A percentile compares a stretch with the other conserved stretches of the same genome.
Evolutionary conservation across 2,113 vertebrate genomes (phyloP).

Genomic region (Coryphaenoides rupestris): DNA sequence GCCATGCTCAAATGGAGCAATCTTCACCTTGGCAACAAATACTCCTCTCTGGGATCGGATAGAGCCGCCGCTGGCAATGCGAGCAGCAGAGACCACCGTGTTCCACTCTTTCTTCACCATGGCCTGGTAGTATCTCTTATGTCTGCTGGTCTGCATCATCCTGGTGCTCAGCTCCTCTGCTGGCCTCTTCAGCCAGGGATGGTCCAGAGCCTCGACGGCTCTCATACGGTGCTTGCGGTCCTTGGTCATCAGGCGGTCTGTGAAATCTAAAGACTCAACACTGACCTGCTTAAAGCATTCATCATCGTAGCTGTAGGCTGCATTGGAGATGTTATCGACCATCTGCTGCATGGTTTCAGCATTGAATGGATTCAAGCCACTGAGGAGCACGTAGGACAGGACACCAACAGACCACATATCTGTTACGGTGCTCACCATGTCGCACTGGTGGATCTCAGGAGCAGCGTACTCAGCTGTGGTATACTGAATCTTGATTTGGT

Average conservation of each 20-base stretch:
- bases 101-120: slow-evolving; percentile 92
- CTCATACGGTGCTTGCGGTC: slow-evolving; percentile 95
- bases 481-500: slow-evolving; percentile 90
- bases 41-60: slow-evolving; percentile 90
- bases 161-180: slow-evolving; percentile 82
- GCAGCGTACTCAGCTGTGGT: slow-evolving; percentile 90
- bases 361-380: slow-evolving; percentile 92
- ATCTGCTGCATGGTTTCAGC: slow-evolving; percentile 97
- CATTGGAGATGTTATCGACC: slow-evolving; percentile 93
- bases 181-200: slow-evolving; percentile 86
- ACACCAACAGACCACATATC: slow-evolving; percentile 98
- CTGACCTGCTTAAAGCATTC: slow-evolving; percentile 90
- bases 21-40: slow-evolving; percentile 90
- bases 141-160: slow-evolving; percentile 83
- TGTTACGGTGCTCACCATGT: slow-evolving; percentile 89
- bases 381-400: slow-evolving; percentile 87
- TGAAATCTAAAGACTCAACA: slow-evolving; percentile 90
- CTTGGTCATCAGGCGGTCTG: slow-evolving; percentile 90
- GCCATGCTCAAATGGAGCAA: slow-evolving; percentile 93
- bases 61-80: slow-evolving; percentile 88
- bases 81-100: slow-evolving; percentile 88
- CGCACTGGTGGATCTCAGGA: slow-evolving; percentile 95
- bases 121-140: slow-evolving; percentile 91
- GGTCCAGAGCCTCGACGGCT: slow-evolving; percentile 87
- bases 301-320: slow-evolving; percentile 93